Percentiles rank a stretch among this genome's conserved stretches.
These are phyloP conservation scores for Drosophila sulfurigaster DNA, from an alignment of 1,140 invertebrate species.

Conservation along the genomic window DNA sequence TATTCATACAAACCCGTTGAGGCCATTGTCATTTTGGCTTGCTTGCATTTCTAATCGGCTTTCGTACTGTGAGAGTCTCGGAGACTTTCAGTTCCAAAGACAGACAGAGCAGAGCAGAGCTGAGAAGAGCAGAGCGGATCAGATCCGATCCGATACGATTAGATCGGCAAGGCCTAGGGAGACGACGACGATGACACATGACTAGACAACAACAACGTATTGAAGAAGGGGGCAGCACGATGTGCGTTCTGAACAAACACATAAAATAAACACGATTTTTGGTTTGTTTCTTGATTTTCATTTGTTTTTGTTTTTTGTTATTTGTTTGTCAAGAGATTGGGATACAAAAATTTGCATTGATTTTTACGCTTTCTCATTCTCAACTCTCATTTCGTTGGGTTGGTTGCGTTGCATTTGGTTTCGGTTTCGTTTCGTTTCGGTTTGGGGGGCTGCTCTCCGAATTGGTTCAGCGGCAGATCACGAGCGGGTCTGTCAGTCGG, in stretches of 20 bases:
- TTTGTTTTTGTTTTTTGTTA: slow-evolving; percentile 25
- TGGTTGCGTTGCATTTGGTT: slow-evolving; percentile 24
- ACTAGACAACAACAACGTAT: slow-evolving; percentile 59
- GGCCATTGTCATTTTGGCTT: slow-evolving; percentile 66
- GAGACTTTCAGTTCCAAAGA: slow-evolving; percentile 64
- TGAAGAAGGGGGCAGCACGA: slow-evolving; percentile 55
- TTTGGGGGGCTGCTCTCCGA: slow-evolving; percentile 37
- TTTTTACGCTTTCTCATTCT: slow-evolving; percentile 47
- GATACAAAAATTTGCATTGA: slow-evolving; percentile 39
- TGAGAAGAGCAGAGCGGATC: slow-evolving; percentile 53
- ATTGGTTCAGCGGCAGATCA: slow-evolving; percentile 68
- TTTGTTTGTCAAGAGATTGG: slow-evolving; percentile 22
- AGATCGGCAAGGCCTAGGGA: slow-evolving; percentile 50
- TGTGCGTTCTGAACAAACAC: slow-evolving; percentile 79
- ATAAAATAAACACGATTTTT: slow-evolving; percentile 79
- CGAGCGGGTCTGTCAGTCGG: slow-evolving; percentile 67
- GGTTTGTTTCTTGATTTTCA: slow-evolving; percentile 5
- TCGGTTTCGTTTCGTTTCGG: slow-evolving; percentile 37
- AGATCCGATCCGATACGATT: slow-evolving; percentile 35
- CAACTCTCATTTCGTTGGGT: slow-evolving; percentile 10
- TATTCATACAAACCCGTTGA: slow-evolving; percentile 79
- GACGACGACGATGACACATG: slow-evolving; percentile 63
- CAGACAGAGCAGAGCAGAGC: slow-evolving; percentile 69
- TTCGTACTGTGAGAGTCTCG: slow-evolving; percentile 73
- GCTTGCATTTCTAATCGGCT: slow-evolving; percentile 75